These are phyloP conservation scores for Pangasius larnaudii DNA, from an alignment of 2,797 vertebrate species.

Conservation along the genomic window DNA sequence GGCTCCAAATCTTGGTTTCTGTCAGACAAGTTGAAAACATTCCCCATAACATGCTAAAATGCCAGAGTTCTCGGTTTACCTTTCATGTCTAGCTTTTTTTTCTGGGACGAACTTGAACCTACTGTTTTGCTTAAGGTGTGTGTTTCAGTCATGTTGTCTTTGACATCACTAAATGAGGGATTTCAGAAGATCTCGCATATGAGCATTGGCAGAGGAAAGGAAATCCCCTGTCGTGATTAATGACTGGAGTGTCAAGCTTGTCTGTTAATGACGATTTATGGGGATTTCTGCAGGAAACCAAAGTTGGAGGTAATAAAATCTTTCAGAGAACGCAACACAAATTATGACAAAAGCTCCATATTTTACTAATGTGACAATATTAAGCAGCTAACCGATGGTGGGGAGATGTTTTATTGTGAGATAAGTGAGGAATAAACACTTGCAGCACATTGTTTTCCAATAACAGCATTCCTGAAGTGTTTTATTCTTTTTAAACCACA, in stretches of 20 bases:
- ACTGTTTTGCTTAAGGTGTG: constrained; percentile 70
- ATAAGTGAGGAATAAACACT: neutral
- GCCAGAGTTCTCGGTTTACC: constrained; percentile 65
- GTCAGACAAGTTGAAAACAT: constrained; percentile 16
- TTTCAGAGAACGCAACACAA: constrained; percentile 22
- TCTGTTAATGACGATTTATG: constrained; percentile 81
- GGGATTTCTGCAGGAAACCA: constrained; percentile 39
- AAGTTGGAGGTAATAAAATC: constrained; percentile 40
- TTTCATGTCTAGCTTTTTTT: constrained; percentile 66
- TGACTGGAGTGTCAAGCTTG: constrained; percentile 68
- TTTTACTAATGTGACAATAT: constrained; percentile 14
- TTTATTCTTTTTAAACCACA: neutral
- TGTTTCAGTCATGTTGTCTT: constrained; percentile 68
- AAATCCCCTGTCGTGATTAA: constrained; percentile 70
- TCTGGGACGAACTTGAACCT: constrained; percentile 54
- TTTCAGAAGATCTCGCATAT: constrained; percentile 71
- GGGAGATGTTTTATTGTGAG: neutral
- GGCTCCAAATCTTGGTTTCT: constrained; percentile 54
- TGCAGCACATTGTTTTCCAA: neutral
- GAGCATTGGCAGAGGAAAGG: constrained; percentile 64
- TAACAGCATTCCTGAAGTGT: neutral
- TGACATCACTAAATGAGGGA: constrained; percentile 65
- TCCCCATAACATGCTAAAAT: constrained; percentile 58
- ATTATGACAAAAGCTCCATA: constrained; percentile 4
- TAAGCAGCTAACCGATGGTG: neutral